Percentiles rank a stretch among this genome's conserved stretches.
Evolutionary conservation across 2,113 vertebrate species (phyloP).

Genomic region (Cynocephalus volans): DNA sequence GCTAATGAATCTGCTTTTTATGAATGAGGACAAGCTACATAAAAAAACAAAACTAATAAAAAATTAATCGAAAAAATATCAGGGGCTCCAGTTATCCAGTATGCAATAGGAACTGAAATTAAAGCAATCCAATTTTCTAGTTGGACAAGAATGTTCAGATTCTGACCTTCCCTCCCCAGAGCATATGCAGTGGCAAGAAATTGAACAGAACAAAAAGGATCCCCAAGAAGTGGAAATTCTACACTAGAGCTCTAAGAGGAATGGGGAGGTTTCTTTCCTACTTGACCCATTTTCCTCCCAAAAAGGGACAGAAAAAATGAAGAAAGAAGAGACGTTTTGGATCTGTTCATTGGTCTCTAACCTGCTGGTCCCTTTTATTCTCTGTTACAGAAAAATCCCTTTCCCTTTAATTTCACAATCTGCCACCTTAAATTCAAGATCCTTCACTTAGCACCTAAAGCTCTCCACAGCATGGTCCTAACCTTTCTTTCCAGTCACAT

Average conservation of each 20-base stretch:
- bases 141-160: slow-evolving; percentile 7
- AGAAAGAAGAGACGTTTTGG: neutral
- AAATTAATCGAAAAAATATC: slow-evolving; percentile 15
- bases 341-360: neutral
- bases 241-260: neutral
- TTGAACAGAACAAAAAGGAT: neutral
- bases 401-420: slow-evolving; percentile 26
- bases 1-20: slow-evolving; percentile 19
- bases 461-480: neutral
- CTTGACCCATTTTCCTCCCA: neutral
- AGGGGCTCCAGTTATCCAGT: slow-evolving; percentile 12
- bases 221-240: neutral
- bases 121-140: slow-evolving; percentile 42
- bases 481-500: neutral
- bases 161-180: neutral
- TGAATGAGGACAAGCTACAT: neutral
- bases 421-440: slow-evolving; percentile 20
- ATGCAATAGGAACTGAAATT: neutral
- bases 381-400: neutral
- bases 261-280: slow-evolving; percentile 10
- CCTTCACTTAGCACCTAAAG: slow-evolving; percentile 6
- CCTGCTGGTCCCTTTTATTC: neutral
- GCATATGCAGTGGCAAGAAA: neutral
- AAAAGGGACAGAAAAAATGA: neutral
- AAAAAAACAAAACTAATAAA: slow-evolving; percentile 20